Conservation (phyloP, 2,888 invertebrate genomes). For the Gastrophysa polygoni region DNA sequence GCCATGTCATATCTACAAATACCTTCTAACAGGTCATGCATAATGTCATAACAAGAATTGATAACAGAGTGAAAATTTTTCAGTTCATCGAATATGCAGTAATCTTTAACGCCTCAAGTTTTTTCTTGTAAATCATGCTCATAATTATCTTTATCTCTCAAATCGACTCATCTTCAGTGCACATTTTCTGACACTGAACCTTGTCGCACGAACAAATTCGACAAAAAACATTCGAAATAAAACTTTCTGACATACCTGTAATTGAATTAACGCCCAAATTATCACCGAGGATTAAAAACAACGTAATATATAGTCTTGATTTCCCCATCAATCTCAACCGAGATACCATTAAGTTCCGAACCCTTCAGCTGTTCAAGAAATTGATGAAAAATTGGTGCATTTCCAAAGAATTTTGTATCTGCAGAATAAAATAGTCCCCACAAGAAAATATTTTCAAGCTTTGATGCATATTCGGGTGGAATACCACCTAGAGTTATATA, state of each 20-base stretch:
- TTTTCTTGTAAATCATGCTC: not conserved
- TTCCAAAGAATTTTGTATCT: not conserved
- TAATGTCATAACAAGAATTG: not conserved
- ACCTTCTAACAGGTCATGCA: constrained; percentile 6
- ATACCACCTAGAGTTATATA: not conserved
- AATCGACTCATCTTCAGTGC: not conserved
- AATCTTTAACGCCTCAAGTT: not conserved
- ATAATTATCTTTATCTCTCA: not conserved
- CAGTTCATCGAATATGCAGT: not conserved
- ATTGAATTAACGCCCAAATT: not conserved
- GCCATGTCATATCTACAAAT: constrained; percentile 2
- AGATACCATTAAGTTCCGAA: not conserved
- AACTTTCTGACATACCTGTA: not conserved
- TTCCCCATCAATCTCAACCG: not conserved
- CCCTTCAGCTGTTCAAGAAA: not conserved
- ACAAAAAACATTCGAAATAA: not conserved
- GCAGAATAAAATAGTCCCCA: not conserved
- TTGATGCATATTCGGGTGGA: not conserved
- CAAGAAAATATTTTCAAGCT: too few relatives aligned
- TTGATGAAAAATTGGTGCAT: not conserved
- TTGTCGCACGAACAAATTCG: not conserved
- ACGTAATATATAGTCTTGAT: not conserved
- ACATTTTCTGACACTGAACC: not conserved
- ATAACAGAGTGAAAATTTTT: not conserved
- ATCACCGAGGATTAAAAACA: not conserved